Evolutionary conservation across 30 jellyfish, hydroid and myxozoan species (phyloP), one percentile per base, ranked within the genome.

Genomic region (Aurelia aurita complex sp. Pacific): DNA sequence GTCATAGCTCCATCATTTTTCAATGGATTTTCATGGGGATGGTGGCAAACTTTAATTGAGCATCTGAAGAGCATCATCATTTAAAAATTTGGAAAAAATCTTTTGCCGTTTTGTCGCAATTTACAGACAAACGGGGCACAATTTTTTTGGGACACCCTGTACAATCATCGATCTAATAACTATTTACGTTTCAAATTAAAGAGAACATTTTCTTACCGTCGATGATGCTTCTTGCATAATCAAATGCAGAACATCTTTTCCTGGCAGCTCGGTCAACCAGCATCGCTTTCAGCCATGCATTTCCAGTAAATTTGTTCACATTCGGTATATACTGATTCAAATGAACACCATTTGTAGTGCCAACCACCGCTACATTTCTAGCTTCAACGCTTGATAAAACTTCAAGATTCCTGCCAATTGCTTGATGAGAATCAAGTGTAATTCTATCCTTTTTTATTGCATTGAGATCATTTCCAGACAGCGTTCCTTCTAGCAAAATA

Each of bases 191-290:
- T 17, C 34, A 52, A 34, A 40, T 32, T 67, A 9, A 2, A 66
- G 50, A 33, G 6, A 55, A 7, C 1, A 73, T 40, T 2, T 50
- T 5, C 53, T 17, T 0, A 42, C 67, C 43, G 10, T 15, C 52
- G 61, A 54, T 29, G 42, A 68, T 73, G 3, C 69, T 73, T n/a
- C 73, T 62, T 54, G 73, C 61, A 46, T 64, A 85, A 6, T 72
- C 61, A 50, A 90, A 74, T 2, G 94, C 77, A n/a, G 85, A 68
- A 63, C 97, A 90, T 35, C 70, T 79, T 4, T 50, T 71, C 16
- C 36, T 43, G 32, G 83, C 73, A 14, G 76, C 40, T 17, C 4
- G n/a, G 1, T 55, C 19, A 34, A 69, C 61, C 29, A 13, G 80
- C 18, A 18, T 50, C 13, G 64, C 54, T 32, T 62, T 17, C 23